Evolutionary conservation across 1,140 invertebrate species (phyloP).

Genomic region (Pollicipes pollicipes): DNA sequence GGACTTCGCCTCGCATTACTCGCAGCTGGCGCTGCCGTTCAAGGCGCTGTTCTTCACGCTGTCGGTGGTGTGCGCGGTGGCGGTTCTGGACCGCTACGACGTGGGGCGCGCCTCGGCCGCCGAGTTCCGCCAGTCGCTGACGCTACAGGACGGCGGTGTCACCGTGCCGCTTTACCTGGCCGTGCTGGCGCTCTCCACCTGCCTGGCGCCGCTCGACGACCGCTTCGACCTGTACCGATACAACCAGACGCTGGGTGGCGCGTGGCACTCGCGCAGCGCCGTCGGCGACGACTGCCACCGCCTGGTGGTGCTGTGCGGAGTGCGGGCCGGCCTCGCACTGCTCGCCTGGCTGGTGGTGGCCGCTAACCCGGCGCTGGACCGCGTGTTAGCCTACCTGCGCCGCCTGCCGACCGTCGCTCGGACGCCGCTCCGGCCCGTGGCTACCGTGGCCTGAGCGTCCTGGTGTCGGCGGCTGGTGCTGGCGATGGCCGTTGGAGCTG

Average conservation of each 20-base stretch:
- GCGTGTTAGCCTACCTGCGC: background rate
- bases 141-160: background rate
- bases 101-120: background rate
- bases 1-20: background rate
- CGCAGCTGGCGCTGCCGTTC: background rate
- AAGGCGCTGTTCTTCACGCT: background rate
- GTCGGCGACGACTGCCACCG: background rate
- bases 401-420: background rate
- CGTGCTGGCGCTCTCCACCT: background rate
- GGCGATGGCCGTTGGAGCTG: too few relatives aligned
- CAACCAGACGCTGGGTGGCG: background rate
- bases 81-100: background rate
- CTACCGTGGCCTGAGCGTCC: background rate
- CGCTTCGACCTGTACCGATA: background rate
- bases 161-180: background rate
- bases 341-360: background rate
- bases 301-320: background rate
- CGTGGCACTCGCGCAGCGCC: background rate
- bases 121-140: background rate
- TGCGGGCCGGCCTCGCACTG: background rate
- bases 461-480: too few relatives aligned
- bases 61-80: background rate
- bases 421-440: background rate
- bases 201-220: background rate
- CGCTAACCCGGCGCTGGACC: background rate